A percentile compares a stretch with the other conserved stretches of the same genome.
These are phyloP conservation scores for Prunella fulvescens DNA, from an alignment of 2,113 vertebrate species.

Conservation along the genomic window DNA sequence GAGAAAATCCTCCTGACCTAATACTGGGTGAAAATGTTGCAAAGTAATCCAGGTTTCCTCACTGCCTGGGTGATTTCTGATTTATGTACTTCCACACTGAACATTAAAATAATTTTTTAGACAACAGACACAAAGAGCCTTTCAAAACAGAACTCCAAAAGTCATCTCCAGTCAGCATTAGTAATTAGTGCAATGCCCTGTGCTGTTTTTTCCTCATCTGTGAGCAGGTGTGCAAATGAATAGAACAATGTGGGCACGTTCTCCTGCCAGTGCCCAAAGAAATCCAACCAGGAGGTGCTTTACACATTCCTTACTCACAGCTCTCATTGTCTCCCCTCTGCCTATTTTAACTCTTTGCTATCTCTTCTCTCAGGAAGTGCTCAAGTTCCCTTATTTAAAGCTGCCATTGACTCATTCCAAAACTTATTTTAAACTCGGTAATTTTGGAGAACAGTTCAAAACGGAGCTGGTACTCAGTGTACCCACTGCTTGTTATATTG, in stretches of 20 bases:
- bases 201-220: conserved; percentile 9
- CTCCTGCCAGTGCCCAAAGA: conserved; percentile 36
- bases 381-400: neutral
- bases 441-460: neutral
- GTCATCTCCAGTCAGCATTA: neutral
- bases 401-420: neutral
- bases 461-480: neutral
- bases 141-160: conserved; percentile 16
- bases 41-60: neutral
- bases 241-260: conserved; percentile 56
- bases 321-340: conserved; percentile 15
- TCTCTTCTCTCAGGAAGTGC: neutral
- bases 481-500: neutral
- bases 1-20: neutral
- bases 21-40: neutral
- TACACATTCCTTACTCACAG: conserved; percentile 52
- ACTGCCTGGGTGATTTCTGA: neutral
- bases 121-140: neutral
- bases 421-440: neutral
- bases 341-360: conserved; percentile 34
- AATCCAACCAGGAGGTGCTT: conserved; percentile 27
- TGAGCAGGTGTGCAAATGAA: conserved; percentile 69
- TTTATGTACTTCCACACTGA: neutral
- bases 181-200: neutral
- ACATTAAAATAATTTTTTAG: neutral